Evolutionary conservation across 2,888 invertebrate genomes (phyloP).

Genomic region (Philonicus albiceps): DNA sequence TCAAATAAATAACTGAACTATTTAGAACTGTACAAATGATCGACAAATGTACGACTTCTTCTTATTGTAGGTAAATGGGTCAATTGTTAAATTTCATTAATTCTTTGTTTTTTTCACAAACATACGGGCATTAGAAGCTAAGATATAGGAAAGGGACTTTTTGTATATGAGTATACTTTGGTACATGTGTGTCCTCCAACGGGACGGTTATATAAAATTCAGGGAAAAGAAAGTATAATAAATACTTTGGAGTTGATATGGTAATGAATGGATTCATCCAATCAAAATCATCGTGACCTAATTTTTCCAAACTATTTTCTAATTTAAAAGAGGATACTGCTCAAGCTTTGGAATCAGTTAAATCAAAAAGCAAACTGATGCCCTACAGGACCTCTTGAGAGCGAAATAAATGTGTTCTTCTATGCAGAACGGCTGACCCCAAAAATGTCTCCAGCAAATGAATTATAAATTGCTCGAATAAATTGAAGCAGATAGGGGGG

Average conservation of each 20-base stretch:
- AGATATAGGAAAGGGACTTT: no score
- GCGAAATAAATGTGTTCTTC: neutral
- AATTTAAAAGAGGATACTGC: neutral
- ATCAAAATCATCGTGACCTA: neutral
- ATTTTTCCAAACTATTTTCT: neutral
- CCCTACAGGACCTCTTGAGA: neutral
- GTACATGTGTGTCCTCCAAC: no score
- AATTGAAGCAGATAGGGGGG: neutral
- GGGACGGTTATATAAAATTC: no score
- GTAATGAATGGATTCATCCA: neutral
- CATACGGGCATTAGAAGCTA: no score
- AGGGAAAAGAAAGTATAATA: no score
- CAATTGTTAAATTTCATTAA: no score
- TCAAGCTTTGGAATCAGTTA: neutral
- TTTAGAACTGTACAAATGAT: no score
- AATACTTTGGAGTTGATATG: neutral
- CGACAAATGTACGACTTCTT: no score
- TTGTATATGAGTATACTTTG: no score
- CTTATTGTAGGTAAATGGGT: no score
- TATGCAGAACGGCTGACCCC: neutral
- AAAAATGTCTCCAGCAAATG: constrained; percentile 1
- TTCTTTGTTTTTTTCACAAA: no score
- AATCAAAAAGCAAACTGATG: neutral
- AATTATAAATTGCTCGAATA: constrained; percentile 33
- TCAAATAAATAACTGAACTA: no score